A percentile compares a stretch with the other conserved stretches of the same genome.
Conservation (phyloP, 1,140 invertebrate species). For the Brachystomella parvula region DNA sequence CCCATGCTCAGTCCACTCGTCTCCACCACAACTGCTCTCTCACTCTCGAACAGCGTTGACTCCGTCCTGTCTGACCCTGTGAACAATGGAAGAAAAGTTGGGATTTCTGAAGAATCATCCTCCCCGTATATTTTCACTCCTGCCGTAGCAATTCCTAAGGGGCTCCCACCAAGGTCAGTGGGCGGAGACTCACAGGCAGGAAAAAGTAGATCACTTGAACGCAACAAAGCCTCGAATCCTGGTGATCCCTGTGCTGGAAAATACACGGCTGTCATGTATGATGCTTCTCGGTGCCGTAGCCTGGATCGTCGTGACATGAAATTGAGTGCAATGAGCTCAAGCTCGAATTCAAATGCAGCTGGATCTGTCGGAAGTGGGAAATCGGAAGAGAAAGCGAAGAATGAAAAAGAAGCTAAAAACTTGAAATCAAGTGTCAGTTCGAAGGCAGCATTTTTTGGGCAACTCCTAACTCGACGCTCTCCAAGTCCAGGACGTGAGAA, state of each 20-base stretch:
- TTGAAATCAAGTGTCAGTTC: constrained; percentile 31
- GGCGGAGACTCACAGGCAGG: constrained; percentile 10
- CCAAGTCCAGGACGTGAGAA: constrained; percentile 33
- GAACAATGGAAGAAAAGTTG: not conserved
- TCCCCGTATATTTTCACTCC: constrained; percentile 28
- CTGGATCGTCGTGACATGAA: constrained; percentile 5
- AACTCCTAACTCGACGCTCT: constrained; percentile 30
- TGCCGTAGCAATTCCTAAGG: constrained; percentile 27
- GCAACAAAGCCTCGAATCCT: constrained; percentile 14
- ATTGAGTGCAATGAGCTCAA: not conserved
- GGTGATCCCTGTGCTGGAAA: constrained; percentile 29
- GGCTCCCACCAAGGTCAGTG: constrained; percentile 33
- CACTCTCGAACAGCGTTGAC: constrained; percentile 33
- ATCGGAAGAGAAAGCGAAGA: constrained; percentile 20
- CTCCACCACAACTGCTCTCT: constrained; percentile 7
- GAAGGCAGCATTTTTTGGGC: constrained; percentile 37
- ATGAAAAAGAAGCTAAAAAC: constrained; percentile 31
- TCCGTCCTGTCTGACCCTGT: constrained; percentile 24
- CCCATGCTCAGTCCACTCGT: constrained; percentile 3
- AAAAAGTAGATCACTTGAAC: constrained; percentile 32
- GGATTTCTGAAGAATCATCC: not conserved
- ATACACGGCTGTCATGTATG: constrained; percentile 27
- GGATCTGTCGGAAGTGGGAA: no score
- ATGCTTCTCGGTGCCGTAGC: constrained; percentile 22
- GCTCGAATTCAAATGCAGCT: no score